These are phyloP conservation scores for Pilophorus perplexus DNA, from an alignment of 2,888 invertebrate species.

Conservation along the genomic window DNA sequence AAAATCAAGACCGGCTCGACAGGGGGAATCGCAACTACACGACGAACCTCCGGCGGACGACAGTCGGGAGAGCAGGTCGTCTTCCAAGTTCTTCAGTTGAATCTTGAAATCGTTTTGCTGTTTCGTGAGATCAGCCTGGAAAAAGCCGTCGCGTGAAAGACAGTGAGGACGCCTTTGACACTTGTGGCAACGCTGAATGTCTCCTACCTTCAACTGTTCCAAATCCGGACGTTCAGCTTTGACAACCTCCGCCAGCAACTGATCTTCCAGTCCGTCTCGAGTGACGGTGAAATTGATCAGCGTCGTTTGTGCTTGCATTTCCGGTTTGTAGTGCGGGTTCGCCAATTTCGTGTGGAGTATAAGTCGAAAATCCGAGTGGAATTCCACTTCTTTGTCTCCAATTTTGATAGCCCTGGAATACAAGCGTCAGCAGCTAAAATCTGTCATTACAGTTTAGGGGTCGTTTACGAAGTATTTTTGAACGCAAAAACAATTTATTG, in stretches of 20 bases:
- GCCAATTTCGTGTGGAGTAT: constrained; percentile 93
- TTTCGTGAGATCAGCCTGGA: constrained; percentile 81
- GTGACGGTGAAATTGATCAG: constrained; percentile 97
- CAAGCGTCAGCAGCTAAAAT: no score
- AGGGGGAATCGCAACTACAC: not conserved
- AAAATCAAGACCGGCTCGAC: no score
- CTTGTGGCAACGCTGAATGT: no score
- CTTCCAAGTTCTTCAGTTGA: constrained; percentile 86
- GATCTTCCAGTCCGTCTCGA: constrained; percentile 92
- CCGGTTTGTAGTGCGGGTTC: constrained; percentile 96
- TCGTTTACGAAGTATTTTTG: no score
- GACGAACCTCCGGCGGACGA: constrained; percentile 57
- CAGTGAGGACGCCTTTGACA: no score
- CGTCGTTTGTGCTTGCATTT: constrained; percentile 97
- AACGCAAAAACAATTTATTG: no score
- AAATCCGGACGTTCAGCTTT: constrained; percentile 95
- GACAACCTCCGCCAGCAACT: constrained; percentile 91
- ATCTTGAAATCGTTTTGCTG: constrained; percentile 98
- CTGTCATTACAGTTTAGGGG: no score
- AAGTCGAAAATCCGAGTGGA: constrained; percentile 79
- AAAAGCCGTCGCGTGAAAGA: not conserved
- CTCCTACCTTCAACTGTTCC: constrained; percentile 84
- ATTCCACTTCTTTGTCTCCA: constrained; percentile 95
- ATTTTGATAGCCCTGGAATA: constrained; percentile 88
- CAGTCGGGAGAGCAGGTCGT: constrained; percentile 77